Evolutionary conservation across 2,888 invertebrate species (phyloP).

Genomic region (Charanyca ferruginea): DNA sequence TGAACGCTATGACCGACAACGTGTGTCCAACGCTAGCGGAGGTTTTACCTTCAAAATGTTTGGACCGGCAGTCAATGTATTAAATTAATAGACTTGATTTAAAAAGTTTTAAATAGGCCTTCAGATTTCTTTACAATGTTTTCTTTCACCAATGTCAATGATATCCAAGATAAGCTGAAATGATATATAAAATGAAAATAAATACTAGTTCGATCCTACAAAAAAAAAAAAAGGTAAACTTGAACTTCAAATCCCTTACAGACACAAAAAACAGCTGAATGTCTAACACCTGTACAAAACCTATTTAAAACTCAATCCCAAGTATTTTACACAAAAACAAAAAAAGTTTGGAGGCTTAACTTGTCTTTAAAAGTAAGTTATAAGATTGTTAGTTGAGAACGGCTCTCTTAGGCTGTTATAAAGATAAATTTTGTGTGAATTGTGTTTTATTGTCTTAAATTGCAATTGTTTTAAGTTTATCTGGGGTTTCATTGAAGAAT

Average conservation of each 20-base stretch:
- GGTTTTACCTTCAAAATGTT: no score
- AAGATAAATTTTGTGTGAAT: slow-evolving; percentile 65
- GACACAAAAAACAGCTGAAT: neutral
- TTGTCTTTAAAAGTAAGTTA: slow-evolving; percentile 60
- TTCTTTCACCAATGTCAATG: no score
- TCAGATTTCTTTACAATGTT: no score
- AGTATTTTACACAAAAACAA: slow-evolving; percentile 45
- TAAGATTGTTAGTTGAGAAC: slow-evolving; percentile 57
- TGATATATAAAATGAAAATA: no score
- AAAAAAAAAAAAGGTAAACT: no score
- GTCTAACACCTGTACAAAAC: slow-evolving; percentile 22
- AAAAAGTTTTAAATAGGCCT: no score
- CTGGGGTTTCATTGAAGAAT: slow-evolving; percentile 7
- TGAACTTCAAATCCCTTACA: neutral
- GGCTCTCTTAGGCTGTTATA: slow-evolving; percentile 63
- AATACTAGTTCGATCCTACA: no score
- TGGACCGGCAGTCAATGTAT: no score
- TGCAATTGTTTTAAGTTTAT: slow-evolving; percentile 38
- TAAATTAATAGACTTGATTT: no score
- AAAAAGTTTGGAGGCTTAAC: slow-evolving; percentile 52
- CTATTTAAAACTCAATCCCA: slow-evolving; percentile 35
- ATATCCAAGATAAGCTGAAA: no score
- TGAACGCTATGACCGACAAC: no score
- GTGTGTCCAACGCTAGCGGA: no score
- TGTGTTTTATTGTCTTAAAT: slow-evolving; percentile 44